Base-by-base conservation (phyloP, 2,888 invertebrate genomes). In the Choristoneura rosaceana region DNA sequence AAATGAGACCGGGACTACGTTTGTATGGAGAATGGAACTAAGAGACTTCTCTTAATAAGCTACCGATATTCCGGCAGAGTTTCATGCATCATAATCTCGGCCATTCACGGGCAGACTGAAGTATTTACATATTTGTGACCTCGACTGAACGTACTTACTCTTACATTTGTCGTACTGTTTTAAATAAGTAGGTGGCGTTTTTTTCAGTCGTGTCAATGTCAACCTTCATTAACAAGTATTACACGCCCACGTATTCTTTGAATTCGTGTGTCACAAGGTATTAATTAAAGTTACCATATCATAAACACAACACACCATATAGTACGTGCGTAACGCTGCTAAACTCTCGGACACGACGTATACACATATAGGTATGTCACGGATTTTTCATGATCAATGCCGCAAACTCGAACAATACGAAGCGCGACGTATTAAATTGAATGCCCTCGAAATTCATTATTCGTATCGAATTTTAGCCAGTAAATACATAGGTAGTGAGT, bases 211-310 rank as follows among this genome's bases (percentile, higher is more conserved):
- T 55, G 55, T 12, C n/a, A n/a, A n/a, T n/a, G n/a, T n/a, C n/a
- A n/a, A n/a, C n/a, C n/a, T n/a, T 17, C 17, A 55, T 55, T 55
- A 25, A 4, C 55, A 55, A 2, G 50, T 15, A 2, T 52, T 9
- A 12, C 55, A 17, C 3, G 25, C 52, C 52, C 25, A 25, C 55
- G 55, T 4, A 25, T 25, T 55, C 55, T 25, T 25, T 9, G 17
- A 52, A 17, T 52, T 25, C 12, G 15, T 52, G 15, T 17, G 8
- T 17, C 12, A 55, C 12, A 55, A 17, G 55, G 55, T 12, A 55
- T 55, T 55, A 55, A 55, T 55, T 55, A 55, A 55, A 25, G 4
- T 52, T 25, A 55, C 55, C 25, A 55, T 55, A 25, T 12, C 25
- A 55, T 25, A 55, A 55, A 25, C 25, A 47, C 12, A 45, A 45